Conservation (phyloP, 2,888 invertebrate species). For the Chromoteleia sp. region DNA sequence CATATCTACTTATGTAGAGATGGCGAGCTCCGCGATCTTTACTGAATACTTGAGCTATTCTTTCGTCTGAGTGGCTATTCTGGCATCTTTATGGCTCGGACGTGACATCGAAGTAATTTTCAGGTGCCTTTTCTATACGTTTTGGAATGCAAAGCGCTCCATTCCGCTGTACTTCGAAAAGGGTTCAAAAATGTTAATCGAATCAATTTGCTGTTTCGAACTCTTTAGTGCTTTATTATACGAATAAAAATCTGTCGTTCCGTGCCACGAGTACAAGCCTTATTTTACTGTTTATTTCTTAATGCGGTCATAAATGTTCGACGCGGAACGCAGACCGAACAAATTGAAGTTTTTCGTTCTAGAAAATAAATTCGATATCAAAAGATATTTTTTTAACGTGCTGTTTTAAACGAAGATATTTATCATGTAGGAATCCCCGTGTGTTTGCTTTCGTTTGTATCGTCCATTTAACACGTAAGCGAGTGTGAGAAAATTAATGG, state of each 20-base stretch:
- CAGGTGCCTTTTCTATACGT: conserved; percentile 68
- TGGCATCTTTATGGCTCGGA: conserved; percentile 66
- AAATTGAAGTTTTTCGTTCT: conserved; percentile 29
- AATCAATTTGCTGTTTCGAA: conserved; percentile 56
- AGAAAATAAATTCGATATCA: conserved; percentile 22
- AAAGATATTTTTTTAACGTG: conserved; percentile 8
- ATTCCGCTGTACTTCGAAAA: conserved; percentile 33
- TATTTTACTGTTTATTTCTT: conserved; percentile 28
- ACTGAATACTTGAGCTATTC: conserved; percentile 66
- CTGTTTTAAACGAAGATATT: conserved; percentile 41
- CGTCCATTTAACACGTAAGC: conserved; percentile 47
- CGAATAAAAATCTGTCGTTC: conserved; percentile 31
- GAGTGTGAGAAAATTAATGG: conserved; percentile 65
- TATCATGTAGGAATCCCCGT: conserved; percentile 20
- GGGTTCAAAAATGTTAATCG: conserved; percentile 66
- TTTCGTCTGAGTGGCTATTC: conserved; percentile 60
- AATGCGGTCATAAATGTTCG: conserved; percentile 35
- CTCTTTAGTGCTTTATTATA: conserved; percentile 54
- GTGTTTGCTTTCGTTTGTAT: conserved; percentile 45
- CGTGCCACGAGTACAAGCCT: conserved; percentile 5
- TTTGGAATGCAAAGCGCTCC: conserved; percentile 65
- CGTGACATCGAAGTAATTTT: conserved; percentile 69
- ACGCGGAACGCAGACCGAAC: background rate
- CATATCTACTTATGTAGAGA: conserved; percentile 41
- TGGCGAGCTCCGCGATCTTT: conserved; percentile 54